These are phyloP conservation scores for Euspilapteryx auroguttella DNA, from an alignment of 2,888 invertebrate genomes.

Conservation along the genomic window DNA sequence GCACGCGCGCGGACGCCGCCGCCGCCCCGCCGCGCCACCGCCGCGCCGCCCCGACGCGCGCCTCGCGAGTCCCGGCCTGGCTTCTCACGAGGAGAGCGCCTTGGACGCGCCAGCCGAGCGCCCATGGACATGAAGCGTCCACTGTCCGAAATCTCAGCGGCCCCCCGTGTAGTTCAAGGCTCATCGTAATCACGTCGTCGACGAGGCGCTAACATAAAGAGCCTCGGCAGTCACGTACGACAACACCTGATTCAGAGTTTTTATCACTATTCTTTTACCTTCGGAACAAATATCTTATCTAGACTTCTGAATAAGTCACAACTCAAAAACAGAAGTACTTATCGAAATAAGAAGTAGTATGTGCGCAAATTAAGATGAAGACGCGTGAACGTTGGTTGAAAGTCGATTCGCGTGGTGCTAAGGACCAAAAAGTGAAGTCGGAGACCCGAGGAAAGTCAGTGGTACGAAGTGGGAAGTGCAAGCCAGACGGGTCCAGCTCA, in stretches of 20 bases:
- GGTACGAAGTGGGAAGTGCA: slow-evolving; percentile 15
- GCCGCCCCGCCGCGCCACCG: too few species aligned
- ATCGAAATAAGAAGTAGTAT: too few species aligned
- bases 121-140: too few species aligned
- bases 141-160: too few species aligned
- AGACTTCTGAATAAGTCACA: too few species aligned
- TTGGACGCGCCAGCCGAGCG: too few species aligned
- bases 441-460: background rate
- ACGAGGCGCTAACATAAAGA: slow-evolving; percentile 36
- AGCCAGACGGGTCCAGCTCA: slow-evolving; percentile 15
- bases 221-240: slow-evolving; percentile 32
- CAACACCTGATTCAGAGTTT: slow-evolving; percentile 21
- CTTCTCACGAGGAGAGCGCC: too few species aligned
- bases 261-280: slow-evolving; percentile 40
- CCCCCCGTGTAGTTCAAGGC: slow-evolving; percentile 35
- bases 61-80: too few species aligned
- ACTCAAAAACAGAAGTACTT: too few species aligned
- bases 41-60: too few species aligned
- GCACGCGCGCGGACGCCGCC: background rate
- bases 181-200: slow-evolving; percentile 25
- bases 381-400: slow-evolving; percentile 27
- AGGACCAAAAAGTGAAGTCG: slow-evolving; percentile 12
- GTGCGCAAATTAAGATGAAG: slow-evolving; percentile 28
- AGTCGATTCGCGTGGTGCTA: slow-evolving; percentile 14
- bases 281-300: slow-evolving; percentile 45